Conservation (phyloP, 2,113 vertebrate genomes). For the Gnathonemus echidnorhynchus region DNA sequence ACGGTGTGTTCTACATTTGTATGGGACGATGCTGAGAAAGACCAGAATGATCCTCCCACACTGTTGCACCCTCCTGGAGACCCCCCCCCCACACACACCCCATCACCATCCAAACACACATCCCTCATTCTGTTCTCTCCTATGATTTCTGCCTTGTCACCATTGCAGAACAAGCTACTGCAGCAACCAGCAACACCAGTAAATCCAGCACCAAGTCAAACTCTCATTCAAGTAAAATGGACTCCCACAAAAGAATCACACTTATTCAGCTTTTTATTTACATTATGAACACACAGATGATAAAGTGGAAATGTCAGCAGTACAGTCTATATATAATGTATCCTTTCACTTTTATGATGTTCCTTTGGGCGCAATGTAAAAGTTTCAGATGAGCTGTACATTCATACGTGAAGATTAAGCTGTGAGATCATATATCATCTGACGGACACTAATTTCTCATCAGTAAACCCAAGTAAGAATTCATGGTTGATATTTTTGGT, state of each 20-base stretch:
- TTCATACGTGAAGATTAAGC: background rate
- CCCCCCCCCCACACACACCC: background rate
- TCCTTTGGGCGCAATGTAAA: background rate
- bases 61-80: conserved; percentile 6
- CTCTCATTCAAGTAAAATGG: background rate
- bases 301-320: background rate
- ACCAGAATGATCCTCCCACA: conserved; percentile 24
- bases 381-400: background rate
- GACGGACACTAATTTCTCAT: background rate
- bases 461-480: background rate
- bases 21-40: conserved; percentile 35
- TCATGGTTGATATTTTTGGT: background rate
- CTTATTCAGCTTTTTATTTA: background rate
- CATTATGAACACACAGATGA: background rate
- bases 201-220: background rate
- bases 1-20: conserved; percentile 38
- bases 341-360: background rate
- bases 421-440: background rate
- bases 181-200: background rate
- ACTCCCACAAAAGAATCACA: background rate
- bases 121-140: background rate
- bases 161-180: background rate
- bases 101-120: conserved; percentile 3
- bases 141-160: background rate
- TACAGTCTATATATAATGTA: background rate